Percentiles rank a stretch among this genome's conserved stretches.
These are phyloP conservation scores for Beris morrisii DNA, from an alignment of 2,888 invertebrate genomes.

Conservation along the genomic window DNA sequence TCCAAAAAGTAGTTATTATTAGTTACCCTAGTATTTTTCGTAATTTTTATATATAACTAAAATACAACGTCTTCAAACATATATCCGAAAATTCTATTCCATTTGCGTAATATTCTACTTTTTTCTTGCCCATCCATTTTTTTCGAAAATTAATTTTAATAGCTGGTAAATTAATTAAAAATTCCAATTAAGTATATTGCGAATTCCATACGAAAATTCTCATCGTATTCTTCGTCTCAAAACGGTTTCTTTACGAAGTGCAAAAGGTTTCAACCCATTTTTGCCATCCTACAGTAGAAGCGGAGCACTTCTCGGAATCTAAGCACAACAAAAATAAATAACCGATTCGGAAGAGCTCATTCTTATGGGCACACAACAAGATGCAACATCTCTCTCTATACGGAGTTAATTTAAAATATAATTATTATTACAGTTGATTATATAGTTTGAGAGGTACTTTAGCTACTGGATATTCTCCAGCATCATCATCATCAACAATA, in stretches of 20 bases:
- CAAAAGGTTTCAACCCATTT: slow-evolving; percentile 29
- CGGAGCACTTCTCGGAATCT: neutral
- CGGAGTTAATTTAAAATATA: slow-evolving; percentile 34
- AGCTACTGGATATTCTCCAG: slow-evolving; percentile 29
- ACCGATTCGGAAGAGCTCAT: slow-evolving; percentile 14
- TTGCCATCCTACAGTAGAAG: neutral
- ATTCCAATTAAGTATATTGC: slow-evolving; percentile 12
- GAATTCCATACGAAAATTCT: neutral
- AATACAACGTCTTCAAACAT: too few relatives aligned
- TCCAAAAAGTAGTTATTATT: too few relatives aligned
- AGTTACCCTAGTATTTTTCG: too few relatives aligned
- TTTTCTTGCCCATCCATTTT: too few relatives aligned
- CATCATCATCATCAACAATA: slow-evolving; percentile 6
- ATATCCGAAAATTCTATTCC: too few relatives aligned
- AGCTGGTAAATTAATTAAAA: slow-evolving; percentile 26
- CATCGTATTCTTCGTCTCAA: neutral
- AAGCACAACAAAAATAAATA: slow-evolving; percentile 15
- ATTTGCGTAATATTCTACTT: too few relatives aligned
- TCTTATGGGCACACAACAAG: slow-evolving; percentile 16
- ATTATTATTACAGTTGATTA: slow-evolving; percentile 34
- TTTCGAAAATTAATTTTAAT: slow-evolving; percentile 12
- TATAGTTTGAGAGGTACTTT: slow-evolving; percentile 31
- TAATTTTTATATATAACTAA: too few relatives aligned
- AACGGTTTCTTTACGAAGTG: slow-evolving; percentile 11
- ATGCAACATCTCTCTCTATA: slow-evolving; percentile 15